Conservation (phyloP, 2,888 invertebrate species). For the Drosophila lutescens region DNA sequence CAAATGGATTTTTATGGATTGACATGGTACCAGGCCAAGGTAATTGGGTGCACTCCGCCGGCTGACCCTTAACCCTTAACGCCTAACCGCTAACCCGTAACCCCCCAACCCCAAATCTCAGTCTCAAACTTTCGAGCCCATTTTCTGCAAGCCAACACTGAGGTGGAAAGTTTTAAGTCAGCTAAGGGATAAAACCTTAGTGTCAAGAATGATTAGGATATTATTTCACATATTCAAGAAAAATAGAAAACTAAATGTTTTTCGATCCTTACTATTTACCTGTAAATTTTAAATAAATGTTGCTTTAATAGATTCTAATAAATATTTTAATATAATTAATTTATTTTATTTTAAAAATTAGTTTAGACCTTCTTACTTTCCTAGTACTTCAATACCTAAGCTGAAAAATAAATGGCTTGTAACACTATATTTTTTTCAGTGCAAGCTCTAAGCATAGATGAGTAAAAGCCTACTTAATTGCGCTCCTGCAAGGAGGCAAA, state of each 20-base stretch:
- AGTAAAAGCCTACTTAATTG: conserved; percentile 71
- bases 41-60: conserved; percentile 71
- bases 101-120: not conserved
- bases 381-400: too few relatives aligned
- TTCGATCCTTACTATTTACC: too few relatives aligned
- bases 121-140: not conserved
- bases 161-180: not conserved
- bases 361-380: too few relatives aligned
- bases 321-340: too few relatives aligned
- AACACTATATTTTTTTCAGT: conserved; percentile 5
- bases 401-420: too few relatives aligned
- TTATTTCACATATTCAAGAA: too few relatives aligned
- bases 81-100: not conserved
- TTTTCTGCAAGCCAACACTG: conserved; percentile 17
- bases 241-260: too few relatives aligned
- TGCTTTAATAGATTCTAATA: too few relatives aligned
- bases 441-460: conserved; percentile 35
- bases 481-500: conserved; percentile 46
- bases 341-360: too few relatives aligned
- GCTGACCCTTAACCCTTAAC: conserved; percentile 7
- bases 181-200: too few relatives aligned
- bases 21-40: conserved; percentile 62
- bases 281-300: too few relatives aligned
- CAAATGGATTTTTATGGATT: conserved; percentile 80
- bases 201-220: too few relatives aligned